Conservation (phyloP, 2,888 invertebrate species). For the Teleiodes luculella region DNA sequence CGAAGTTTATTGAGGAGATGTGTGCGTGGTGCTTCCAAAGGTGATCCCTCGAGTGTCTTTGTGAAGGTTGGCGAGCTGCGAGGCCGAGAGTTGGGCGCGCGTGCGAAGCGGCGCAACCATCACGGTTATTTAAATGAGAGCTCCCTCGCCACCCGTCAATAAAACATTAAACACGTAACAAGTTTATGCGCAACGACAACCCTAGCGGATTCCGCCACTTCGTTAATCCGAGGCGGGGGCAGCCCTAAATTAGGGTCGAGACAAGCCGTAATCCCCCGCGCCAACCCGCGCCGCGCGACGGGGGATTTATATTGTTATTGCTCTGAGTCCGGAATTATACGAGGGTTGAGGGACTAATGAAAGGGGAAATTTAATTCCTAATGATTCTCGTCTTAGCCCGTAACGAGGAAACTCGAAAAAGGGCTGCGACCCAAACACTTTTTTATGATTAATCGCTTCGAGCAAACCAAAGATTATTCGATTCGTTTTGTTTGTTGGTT, state of each 20-base stretch:
- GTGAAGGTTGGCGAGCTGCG: conserved; percentile 14
- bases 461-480: conserved; percentile 61
- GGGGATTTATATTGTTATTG: conserved; percentile 80
- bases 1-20: conserved; percentile 15
- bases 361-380: conserved; percentile 80
- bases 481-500: conserved; percentile 54
- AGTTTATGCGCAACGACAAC: conserved; percentile 77
- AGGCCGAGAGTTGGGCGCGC: conserved; percentile 26
- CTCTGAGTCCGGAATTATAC: conserved; percentile 79
- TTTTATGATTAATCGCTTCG: conserved; percentile 71
- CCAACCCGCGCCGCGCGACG: conserved; percentile 62
- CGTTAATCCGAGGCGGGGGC: conserved; percentile 78
- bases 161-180: conserved; percentile 79
- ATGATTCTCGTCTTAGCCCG: conserved; percentile 79
- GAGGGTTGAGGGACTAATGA: conserved; percentile 80
- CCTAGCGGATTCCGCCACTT: conserved; percentile 78
- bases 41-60: conserved; percentile 14
- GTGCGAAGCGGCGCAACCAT: conserved; percentile 36
- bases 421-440: conserved; percentile 69
- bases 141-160: conserved; percentile 75
- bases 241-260: conserved; percentile 79
- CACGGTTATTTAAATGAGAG: conserved; percentile 71
- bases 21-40: conserved; percentile 13
- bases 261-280: conserved; percentile 78
- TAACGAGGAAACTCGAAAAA: conserved; percentile 78